Conservation (phyloP, 1,140 invertebrate species). For the Atta texana region DNA sequence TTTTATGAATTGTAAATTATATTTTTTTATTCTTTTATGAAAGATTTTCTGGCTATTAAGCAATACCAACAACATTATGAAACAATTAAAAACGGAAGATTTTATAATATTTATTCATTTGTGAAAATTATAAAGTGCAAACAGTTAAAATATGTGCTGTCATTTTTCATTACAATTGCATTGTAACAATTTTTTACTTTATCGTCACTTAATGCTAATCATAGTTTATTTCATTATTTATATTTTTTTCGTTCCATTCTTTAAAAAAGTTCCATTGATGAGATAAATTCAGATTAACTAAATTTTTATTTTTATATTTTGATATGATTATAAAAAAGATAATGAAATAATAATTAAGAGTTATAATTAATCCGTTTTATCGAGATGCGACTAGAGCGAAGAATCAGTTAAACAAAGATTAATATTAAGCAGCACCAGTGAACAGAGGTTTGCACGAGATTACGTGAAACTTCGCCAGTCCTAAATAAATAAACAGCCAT, state of each 20-base stretch:
- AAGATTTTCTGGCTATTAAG: not conserved
- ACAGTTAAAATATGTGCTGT: not conserved
- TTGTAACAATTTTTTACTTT: not conserved
- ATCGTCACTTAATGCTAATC: not conserved
- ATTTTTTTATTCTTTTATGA: not conserved
- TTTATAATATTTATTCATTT: not conserved
- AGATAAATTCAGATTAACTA: not conserved
- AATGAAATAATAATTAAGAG: not conserved
- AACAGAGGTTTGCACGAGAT: conserved; percentile 4
- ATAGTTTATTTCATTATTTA: not conserved
- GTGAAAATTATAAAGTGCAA: not conserved
- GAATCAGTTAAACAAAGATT: conserved; percentile 24
- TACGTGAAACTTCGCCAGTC: conserved; percentile 4
- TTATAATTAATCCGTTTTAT: not conserved
- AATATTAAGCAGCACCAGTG: conserved; percentile 20
- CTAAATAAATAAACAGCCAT: conserved; percentile 35
- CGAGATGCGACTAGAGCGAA: not conserved
- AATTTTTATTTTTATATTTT: not conserved
- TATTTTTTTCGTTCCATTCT: not conserved
- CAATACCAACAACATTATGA: not conserved
- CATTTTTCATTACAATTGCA: not conserved
- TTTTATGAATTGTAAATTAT: not conserved
- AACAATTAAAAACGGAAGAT: not conserved
- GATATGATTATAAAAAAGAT: not conserved
- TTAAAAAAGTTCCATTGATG: not conserved